Evolutionary conservation across 2,113 vertebrate species (phyloP).

Genomic region (Dasyornis broadbenti): DNA sequence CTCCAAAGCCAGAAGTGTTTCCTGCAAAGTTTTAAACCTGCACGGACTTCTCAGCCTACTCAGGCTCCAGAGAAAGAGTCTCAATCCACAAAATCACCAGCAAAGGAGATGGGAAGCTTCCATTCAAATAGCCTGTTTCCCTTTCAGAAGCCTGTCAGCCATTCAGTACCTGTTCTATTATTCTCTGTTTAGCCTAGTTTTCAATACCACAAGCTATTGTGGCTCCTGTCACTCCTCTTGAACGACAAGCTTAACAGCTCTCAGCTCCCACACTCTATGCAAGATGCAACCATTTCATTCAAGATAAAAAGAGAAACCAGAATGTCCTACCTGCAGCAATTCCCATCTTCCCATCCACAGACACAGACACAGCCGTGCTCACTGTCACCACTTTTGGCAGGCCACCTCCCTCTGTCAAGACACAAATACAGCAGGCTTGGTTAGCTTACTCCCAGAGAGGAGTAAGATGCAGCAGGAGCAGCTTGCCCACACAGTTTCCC

Average conservation of each 20-base stretch:
- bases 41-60: not conserved
- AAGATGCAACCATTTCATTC: not conserved
- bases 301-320: not conserved
- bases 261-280: not conserved
- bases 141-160: not conserved
- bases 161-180: not conserved
- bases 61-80: not conserved
- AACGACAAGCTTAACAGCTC: conserved; percentile 18
- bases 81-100: not conserved
- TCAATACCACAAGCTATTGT: not conserved
- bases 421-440: conserved; percentile 1
- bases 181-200: not conserved
- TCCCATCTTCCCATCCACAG: conserved; percentile 84
- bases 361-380: conserved; percentile 83
- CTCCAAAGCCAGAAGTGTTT: not conserved
- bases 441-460: not conserved
- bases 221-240: not conserved
- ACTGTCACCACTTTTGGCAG: conserved; percentile 74
- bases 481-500: not conserved
- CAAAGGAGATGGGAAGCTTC: not conserved
- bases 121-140: not conserved
- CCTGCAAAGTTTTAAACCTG: not conserved
- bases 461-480: not conserved
- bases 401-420: conserved; percentile 70
- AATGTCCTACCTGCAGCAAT: conserved; percentile 90